These are phyloP conservation scores for Cynoglossus semilaevis DNA, from an alignment of 2,113 vertebrate species.

Conservation along the genomic window DNA sequence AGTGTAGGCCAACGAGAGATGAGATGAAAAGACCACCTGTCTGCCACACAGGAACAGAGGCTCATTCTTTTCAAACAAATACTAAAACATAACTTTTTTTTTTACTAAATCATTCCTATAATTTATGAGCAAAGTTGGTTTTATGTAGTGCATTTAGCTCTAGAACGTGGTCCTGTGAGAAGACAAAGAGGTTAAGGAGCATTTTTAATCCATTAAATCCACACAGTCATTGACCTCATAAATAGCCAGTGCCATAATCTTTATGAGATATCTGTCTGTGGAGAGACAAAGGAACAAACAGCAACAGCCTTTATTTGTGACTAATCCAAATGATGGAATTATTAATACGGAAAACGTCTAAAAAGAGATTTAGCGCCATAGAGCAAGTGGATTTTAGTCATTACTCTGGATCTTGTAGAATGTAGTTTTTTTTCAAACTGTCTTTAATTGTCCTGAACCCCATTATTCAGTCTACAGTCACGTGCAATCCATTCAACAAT, in stretches of 20 bases:
- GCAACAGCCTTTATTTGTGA: not conserved
- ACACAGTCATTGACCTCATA: conserved; percentile 27
- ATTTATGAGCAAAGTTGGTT: conserved; percentile 5
- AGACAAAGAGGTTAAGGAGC: conserved; percentile 40
- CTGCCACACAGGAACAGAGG: conserved; percentile 8
- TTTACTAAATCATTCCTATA: conserved; percentile 3
- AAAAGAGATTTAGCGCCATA: too few relatives aligned
- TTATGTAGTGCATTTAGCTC: conserved; percentile 18
- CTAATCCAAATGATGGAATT: too few relatives aligned
- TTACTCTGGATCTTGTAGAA: too few relatives aligned
- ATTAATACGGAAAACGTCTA: too few relatives aligned
- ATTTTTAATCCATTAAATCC: conserved; percentile 67
- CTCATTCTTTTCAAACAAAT: not conserved
- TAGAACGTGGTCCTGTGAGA: conserved; percentile 23
- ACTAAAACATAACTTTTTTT: not conserved
- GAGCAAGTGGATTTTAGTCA: too few relatives aligned
- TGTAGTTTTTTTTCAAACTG: too few relatives aligned
- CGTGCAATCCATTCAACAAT: too few relatives aligned
- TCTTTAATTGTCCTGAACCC: too few relatives aligned
- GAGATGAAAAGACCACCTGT: conserved; percentile 43
- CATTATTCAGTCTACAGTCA: too few relatives aligned
- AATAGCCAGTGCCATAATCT: conserved; percentile 50
- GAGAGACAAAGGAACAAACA: conserved; percentile 13
- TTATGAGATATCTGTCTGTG: conserved; percentile 35
- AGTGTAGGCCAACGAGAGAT: conserved; percentile 31